Percentiles rank a stretch among this genome's conserved stretches.
phyloP scores from a whole-genome alignment of 2,888 invertebrate species.

The Drosophila macrospina region DNA sequence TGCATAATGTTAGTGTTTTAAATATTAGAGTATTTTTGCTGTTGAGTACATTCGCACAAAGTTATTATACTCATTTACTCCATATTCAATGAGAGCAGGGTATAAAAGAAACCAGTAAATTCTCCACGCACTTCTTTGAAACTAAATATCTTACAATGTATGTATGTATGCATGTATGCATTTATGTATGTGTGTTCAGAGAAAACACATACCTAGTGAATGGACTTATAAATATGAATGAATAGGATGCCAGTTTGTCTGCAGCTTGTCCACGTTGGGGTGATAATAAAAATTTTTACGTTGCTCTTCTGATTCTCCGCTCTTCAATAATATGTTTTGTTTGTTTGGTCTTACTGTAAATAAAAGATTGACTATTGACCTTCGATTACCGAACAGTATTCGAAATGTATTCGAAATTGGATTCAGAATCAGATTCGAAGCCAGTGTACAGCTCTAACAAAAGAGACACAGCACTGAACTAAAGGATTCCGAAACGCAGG shows the following conservation, averaged over 20 bases:
- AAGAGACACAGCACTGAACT: neutral
- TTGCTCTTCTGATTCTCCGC: neutral
- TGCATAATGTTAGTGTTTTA: too few species aligned
- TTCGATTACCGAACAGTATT: neutral
- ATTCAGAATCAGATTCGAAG: neutral
- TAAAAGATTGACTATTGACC: neutral
- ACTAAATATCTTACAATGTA: neutral
- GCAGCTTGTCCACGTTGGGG: neutral
- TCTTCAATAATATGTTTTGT: constrained; percentile 1
- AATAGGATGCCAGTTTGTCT: neutral
- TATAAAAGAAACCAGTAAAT: neutral
- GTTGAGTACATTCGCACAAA: neutral
- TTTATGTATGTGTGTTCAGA: neutral
- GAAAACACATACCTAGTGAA: neutral
- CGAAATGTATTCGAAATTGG: neutral
- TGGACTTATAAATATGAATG: constrained; percentile 3
- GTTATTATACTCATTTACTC: neutral
- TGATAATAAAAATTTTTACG: neutral
- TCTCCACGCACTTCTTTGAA: constrained; percentile 2
- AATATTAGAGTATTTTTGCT: neutral
- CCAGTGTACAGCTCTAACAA: neutral
- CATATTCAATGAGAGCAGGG: neutral
- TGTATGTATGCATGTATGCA: neutral
- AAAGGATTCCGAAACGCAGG: neutral
- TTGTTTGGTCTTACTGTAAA: neutral